A percentile compares a stretch with the other conserved stretches of the same genome.
These are phyloP conservation scores for Drosophila tropicalis DNA, from an alignment of 1,140 invertebrate species.

Conservation along the genomic window DNA sequence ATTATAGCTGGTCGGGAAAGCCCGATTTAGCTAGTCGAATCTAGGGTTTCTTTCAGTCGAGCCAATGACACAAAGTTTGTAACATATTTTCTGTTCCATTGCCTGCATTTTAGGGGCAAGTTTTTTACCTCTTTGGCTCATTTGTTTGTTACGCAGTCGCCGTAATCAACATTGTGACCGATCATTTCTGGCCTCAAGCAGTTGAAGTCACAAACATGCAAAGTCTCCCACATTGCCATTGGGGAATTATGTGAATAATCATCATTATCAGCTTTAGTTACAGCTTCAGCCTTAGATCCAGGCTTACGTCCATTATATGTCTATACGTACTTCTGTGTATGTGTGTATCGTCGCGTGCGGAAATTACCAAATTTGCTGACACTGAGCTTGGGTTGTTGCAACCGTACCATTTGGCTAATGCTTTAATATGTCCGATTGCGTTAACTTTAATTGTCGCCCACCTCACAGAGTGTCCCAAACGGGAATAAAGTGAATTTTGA, in stretches of 20 bases:
- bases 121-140: constrained; percentile 25
- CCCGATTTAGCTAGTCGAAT: no score
- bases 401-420: constrained; percentile 13
- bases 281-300: background rate
- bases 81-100: constrained; percentile 46
- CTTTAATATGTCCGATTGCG: constrained; percentile 34
- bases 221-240: constrained; percentile 18
- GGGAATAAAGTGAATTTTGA: constrained; percentile 26
- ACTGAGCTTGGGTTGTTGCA: constrained; percentile 30
- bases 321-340: constrained; percentile 12
- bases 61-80: background rate
- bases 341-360: constrained; percentile 68
- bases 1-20: background rate
- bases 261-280: constrained; percentile 27
- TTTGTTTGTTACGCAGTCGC: constrained; percentile 68
- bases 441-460: constrained; percentile 48
- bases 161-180: constrained; percentile 38
- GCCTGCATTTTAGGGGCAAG: constrained; percentile 61
- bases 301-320: constrained; percentile 8
- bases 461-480: constrained; percentile 19
- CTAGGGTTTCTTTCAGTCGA: background rate
- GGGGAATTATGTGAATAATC: constrained; percentile 35
- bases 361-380: constrained; percentile 56
- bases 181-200: constrained; percentile 32
- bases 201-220: constrained; percentile 48